Evolutionary conservation across 2,113 vertebrate genomes (phyloP).

Genomic region (Coregonus clupeaformis): DNA sequence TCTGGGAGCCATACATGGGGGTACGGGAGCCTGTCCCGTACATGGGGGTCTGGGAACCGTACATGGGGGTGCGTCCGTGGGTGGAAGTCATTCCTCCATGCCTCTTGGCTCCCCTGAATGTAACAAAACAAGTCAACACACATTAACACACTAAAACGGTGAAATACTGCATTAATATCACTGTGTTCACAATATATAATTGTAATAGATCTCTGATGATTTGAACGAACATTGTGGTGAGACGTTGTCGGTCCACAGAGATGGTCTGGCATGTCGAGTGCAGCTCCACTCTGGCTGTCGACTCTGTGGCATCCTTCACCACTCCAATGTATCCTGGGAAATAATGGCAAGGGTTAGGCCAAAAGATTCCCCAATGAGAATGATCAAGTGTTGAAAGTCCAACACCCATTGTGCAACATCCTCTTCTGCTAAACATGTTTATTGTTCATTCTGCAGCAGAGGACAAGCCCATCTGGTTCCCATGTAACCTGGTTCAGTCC

Average conservation of each 20-base stretch:
- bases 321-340: constrained; percentile 89
- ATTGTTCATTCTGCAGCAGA: no score
- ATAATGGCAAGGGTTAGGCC: not conserved
- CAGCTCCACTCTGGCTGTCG: constrained; percentile 88
- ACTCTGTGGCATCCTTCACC: constrained; percentile 94
- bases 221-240: constrained; percentile 82
- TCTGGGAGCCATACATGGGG: constrained; percentile 93
- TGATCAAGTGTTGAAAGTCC: no score
- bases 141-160: not conserved
- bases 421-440: no score
- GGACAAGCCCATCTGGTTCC: no score
- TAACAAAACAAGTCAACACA: not conserved
- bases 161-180: no score
- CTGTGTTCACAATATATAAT: not conserved
- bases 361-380: not conserved
- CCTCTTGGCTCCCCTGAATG: constrained; percentile 79
- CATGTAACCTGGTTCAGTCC: no score
- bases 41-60: constrained; percentile 93
- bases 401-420: no score
- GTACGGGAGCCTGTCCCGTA: constrained; percentile 89
- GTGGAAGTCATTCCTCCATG: constrained; percentile 81
- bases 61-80: constrained; percentile 87
- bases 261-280: constrained; percentile 97
- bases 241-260: constrained; percentile 89
- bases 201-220: not conserved